Base-by-base conservation (phyloP, 1,140 invertebrate genomes). In the Belonocnema kinseyi region DNA sequence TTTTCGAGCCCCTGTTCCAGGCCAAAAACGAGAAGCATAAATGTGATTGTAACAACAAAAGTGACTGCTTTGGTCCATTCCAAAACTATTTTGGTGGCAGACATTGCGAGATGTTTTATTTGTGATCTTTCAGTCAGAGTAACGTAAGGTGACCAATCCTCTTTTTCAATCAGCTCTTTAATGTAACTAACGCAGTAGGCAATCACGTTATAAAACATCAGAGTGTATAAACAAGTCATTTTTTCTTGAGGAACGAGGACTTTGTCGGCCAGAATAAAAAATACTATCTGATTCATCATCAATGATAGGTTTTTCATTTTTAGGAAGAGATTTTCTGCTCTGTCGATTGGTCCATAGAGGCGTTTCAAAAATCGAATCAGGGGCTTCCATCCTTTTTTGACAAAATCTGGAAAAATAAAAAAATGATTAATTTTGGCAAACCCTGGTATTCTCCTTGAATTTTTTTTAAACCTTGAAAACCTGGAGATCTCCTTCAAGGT, bases 1-100 rank as follows among this genome's bases (percentile, higher is more conserved):
- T 96, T 92, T 75, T 96, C 92, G 50, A 96, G 88, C 1, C 95
- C 95, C 89, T 96, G 95, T 86, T 96, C 95, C 50, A 96, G 86
- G 16, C 94, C 95, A 74, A 96, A 94, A 0, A 96, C 94, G 0
- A 96, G 90, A 6, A 96, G 91, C 90, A 95, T 94, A 85, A 96
- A 96, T 2, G 95, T 95, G n/a, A 96, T 92, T 6, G 95, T 96
- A 33, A 96, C 95, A 33, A 95, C 93, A 84, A 96, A 96, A 1
- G 95, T 96, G 21, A 96, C 93, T 0, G 95, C 95, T 91, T 96
- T 96, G 10, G 95, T 96, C 94, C 95, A 96, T 89, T 96, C 95
- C 16, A 96, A 91, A 10, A 96, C 95, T 74, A 96, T 95, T 89
- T 96, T 96, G 0, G 95, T 96, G 0, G 95, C 94, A 2, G 95